A percentile compares a stretch with the other conserved stretches of the same genome.
phyloP scores from a whole-genome alignment of 2,113 vertebrate genomes.

The Corydoras maculifer region DNA sequence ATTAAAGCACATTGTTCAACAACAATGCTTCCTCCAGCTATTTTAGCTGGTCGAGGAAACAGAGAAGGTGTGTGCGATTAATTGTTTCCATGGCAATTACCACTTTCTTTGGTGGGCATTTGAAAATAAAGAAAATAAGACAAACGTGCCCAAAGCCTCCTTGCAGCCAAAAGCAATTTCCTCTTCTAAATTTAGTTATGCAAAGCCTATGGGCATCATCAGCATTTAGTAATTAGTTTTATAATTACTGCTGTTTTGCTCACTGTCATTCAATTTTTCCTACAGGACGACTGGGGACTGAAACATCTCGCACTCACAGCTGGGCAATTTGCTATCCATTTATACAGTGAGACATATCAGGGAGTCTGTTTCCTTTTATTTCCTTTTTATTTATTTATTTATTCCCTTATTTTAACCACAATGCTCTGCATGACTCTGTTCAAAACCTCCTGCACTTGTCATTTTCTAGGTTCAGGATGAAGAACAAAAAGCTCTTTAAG shows the following conservation, averaged over 20 bases:
- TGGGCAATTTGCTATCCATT: slow-evolving; percentile 89
- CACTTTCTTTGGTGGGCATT: slow-evolving; percentile 49
- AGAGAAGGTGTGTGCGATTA: slow-evolving; percentile 49
- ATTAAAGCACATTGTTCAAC: slow-evolving; percentile 57
- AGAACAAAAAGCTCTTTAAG: slow-evolving; percentile 13
- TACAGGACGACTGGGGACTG: slow-evolving; percentile 90
- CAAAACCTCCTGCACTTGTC: slow-evolving; percentile 37
- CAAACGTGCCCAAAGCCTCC: slow-evolving; percentile 63
- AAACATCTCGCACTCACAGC: slow-evolving; percentile 95
- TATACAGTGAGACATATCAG: slow-evolving; percentile 70
- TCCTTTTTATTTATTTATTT: neutral
- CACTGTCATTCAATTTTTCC: slow-evolving; percentile 96
- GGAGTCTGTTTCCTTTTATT: slow-evolving; percentile 35
- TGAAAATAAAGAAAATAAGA: slow-evolving; percentile 49
- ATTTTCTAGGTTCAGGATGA: slow-evolving; percentile 31
- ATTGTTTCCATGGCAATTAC: slow-evolving; percentile 70
- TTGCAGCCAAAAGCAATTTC: slow-evolving; percentile 98
- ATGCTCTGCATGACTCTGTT: slow-evolving; percentile 17
- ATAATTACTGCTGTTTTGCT: slow-evolving; percentile 99
- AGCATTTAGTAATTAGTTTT: slow-evolving; percentile 99
- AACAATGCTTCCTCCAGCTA: slow-evolving; percentile 57
- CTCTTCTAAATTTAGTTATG: slow-evolving; percentile 99
- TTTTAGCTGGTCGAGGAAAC: slow-evolving; percentile 48
- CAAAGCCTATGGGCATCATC: slow-evolving; percentile 99
- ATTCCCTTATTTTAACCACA: slow-evolving; percentile 29